A percentile compares a stretch with the other conserved stretches of the same genome.
Evolutionary conservation across 2,113 vertebrate genomes (phyloP).

Genomic region (Callorhinus ursinus): DNA sequence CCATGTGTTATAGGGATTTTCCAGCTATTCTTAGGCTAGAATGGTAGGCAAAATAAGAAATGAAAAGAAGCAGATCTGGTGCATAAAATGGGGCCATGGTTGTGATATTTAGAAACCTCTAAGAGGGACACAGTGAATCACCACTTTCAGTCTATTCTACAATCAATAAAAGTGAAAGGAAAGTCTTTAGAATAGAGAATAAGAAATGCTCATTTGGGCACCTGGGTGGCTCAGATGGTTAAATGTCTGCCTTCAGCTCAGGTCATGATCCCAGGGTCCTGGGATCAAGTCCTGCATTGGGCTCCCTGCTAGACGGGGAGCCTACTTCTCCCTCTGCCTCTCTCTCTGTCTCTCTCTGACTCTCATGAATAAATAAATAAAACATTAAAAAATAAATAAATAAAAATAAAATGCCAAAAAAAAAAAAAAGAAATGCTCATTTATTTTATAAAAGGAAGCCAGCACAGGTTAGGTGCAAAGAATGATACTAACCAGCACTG

Average conservation of each 20-base stretch:
- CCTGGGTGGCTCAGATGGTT: no score
- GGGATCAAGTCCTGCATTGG: no score
- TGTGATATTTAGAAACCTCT: background rate
- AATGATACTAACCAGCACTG: background rate
- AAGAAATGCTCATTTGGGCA: no score
- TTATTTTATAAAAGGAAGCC: background rate
- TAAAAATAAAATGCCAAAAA: no score
- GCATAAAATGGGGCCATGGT: background rate
- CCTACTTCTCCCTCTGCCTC: no score
- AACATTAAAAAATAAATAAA: no score
- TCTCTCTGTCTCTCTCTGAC: no score
- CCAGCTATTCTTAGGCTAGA: background rate
- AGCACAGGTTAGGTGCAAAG: background rate
- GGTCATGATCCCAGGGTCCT: no score
- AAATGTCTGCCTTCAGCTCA: no score
- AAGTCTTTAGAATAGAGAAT: background rate
- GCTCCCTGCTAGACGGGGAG: no score
- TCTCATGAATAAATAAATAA: no score
- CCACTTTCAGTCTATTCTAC: background rate
- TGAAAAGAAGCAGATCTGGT: background rate
- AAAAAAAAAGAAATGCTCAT: no score
- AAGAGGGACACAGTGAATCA: background rate
- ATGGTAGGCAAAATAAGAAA: background rate
- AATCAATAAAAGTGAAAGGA: background rate
- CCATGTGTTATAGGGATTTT: background rate